Base-by-base conservation (phyloP, 2,888 invertebrate species). In the Melinopterus prodromus region DNA sequence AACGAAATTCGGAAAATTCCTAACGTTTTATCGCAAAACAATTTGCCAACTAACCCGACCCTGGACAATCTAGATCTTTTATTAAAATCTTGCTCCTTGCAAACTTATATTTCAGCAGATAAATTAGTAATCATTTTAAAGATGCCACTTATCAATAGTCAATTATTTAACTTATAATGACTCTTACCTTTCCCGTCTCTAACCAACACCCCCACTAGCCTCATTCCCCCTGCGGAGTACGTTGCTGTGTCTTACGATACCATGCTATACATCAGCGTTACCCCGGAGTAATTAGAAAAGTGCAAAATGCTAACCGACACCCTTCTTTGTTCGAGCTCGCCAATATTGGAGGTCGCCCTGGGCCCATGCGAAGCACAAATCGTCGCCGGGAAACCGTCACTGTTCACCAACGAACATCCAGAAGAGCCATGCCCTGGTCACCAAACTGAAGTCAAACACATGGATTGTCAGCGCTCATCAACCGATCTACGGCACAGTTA, bases 181-280 rank as follows among this genome's bases (percentile, higher is more conserved):
- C 3, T 53, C 53, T 53, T 53, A 53, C 53, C 53, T 53, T 53
- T 53, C 53, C 53, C 53, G 7, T 53, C 53, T 53, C 53, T 53
- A 1, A 53, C 53, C 5, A 53, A 53, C 53, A 53, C 53, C 2
- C 53, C 53, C 53, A 53, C 53, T 53, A 6, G 2, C 53, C 53
- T 53, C 53, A 53, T 53, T 4, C 53, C 53, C 53, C 5, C 53
- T 53, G 2, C 53, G 53, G 53, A 53, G 53, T 53, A 53, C 53
- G 53, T 53, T 53, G 53, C 53, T 9, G 12, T 53, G 53, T 53
- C 53, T 53, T 53, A 53, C 53, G 53, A 53, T 53, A 53, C 7
- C 53, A 53, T 53, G 53, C 53, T 53, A 53, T 53, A 53, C 53
- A 53, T 53, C 53, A 53, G 53, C 53, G 53, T 53, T 53, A 53